A percentile compares a stretch with the other conserved stretches of the same genome.
Conservation (phyloP, 2,888 invertebrate species). For the Byasa hedistus region DNA sequence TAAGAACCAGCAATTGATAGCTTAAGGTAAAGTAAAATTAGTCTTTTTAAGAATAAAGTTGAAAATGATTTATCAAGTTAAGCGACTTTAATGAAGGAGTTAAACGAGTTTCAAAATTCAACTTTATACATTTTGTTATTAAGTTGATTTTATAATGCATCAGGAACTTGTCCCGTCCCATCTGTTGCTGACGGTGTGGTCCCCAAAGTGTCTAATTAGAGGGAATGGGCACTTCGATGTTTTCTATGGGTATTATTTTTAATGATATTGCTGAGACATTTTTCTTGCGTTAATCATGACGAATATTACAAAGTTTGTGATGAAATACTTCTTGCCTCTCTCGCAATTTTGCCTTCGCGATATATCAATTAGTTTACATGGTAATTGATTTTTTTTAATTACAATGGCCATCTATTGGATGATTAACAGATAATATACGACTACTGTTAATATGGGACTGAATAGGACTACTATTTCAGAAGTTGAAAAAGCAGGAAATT, state of each 20-base stretch:
- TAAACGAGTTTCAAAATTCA: background rate
- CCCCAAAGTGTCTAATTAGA: conserved; percentile 47
- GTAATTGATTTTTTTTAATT: too few species aligned
- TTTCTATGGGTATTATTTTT: conserved; percentile 15
- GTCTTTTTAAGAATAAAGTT: conserved; percentile 2
- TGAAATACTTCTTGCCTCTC: too few species aligned
- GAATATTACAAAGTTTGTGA: background rate
- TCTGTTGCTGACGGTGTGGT: conserved; percentile 40
- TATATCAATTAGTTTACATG: too few species aligned
- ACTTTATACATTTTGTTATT: background rate
- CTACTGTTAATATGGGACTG: too few species aligned
- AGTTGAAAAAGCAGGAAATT: too few species aligned
- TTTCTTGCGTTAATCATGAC: conserved; percentile 2
- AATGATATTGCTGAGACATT: conserved; percentile 12
- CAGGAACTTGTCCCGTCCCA: conserved; percentile 32
- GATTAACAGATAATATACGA: too few species aligned
- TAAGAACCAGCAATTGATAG: background rate
- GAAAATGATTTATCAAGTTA: conserved; percentile 14
- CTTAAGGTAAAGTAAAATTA: conserved; percentile 18
- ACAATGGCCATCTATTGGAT: too few species aligned
- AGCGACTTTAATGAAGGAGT: background rate
- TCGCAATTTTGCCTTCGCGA: too few species aligned
- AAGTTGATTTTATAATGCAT: conserved; percentile 1
- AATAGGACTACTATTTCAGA: too few species aligned
- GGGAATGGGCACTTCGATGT: conserved; percentile 41